These are phyloP conservation scores for Aulostomus chinensis DNA, from an alignment of 2,797 vertebrate genomes.

Conservation along the genomic window DNA sequence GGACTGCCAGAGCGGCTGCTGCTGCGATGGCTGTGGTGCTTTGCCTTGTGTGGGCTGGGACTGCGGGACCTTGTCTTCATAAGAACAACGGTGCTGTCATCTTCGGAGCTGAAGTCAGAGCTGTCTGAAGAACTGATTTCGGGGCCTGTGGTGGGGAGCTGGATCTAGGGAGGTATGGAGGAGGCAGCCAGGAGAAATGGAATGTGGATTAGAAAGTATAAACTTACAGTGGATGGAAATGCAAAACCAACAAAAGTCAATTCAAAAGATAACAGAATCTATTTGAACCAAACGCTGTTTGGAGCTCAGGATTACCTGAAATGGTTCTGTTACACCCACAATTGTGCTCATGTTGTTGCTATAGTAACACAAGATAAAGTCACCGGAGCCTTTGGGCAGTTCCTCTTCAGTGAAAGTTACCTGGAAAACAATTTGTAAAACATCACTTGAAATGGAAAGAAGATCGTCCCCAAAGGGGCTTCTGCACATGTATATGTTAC, in stretches of 20 bases:
- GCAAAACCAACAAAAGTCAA: too few relatives aligned
- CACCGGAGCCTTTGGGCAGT: conserved; percentile 91
- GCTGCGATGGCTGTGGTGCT: conserved; percentile 73
- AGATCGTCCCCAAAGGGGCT: background rate
- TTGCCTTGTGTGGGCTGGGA: conserved; percentile 84
- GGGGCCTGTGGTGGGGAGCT: conserved; percentile 82
- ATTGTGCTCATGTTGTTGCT: conserved; percentile 92
- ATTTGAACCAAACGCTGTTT: too few relatives aligned
- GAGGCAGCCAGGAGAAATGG: background rate
- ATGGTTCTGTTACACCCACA: conserved; percentile 93
- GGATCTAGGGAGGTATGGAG: conserved; percentile 81
- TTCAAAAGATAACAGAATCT: too few relatives aligned
- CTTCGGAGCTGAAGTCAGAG: conserved; percentile 90
- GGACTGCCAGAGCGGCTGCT: conserved; percentile 68
- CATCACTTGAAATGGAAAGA: conserved; percentile 26
- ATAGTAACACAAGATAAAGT: conserved; percentile 96
- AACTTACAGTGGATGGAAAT: background rate
- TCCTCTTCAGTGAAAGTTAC: conserved; percentile 92
- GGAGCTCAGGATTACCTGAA: conserved; percentile 86
- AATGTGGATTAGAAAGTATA: conserved; percentile 2
- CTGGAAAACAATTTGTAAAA: conserved; percentile 69
- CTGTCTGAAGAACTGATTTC: conserved; percentile 87
- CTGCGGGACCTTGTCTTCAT: conserved; percentile 87
- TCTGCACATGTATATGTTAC: conserved; percentile 59
- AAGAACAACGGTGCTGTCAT: conserved; percentile 88